These are phyloP conservation scores for Perithous albicinctus DNA, from an alignment of 2,888 invertebrate species.

Conservation along the genomic window DNA sequence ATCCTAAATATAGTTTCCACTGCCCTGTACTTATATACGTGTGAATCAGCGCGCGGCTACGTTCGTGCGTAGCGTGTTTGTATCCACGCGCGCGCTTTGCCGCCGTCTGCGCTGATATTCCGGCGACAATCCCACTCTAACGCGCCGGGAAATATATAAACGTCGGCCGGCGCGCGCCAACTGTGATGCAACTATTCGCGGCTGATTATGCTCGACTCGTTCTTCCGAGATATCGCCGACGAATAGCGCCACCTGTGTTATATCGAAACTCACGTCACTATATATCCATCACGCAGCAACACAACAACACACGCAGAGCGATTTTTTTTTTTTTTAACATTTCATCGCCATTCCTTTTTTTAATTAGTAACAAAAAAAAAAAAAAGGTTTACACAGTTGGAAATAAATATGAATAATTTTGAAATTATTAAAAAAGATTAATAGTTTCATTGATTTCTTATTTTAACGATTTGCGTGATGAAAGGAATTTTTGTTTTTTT, in stretches of 20 bases:
- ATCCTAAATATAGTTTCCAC: constrained; percentile 80
- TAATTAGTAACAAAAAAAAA: constrained; percentile 5
- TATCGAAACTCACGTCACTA: constrained; percentile 23
- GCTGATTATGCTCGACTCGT: constrained; percentile 16
- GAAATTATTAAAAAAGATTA: neutral
- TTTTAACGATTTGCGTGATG: neutral
- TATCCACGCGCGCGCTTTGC: constrained; percentile 43
- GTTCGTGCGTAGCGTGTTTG: constrained; percentile 62
- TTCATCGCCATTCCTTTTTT: neutral
- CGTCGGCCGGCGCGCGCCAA: constrained; percentile 49
- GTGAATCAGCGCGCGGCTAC: constrained; percentile 77
- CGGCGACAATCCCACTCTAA: neutral
- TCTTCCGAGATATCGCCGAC: neutral
- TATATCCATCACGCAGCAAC: constrained; percentile 16
- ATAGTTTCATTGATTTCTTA: too few relatives aligned
- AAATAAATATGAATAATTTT: neutral
- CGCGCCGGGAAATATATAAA: constrained; percentile 64
- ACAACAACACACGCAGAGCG: constrained; percentile 15
- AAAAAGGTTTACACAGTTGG: constrained; percentile 8
- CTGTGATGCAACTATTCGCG: constrained; percentile 52
- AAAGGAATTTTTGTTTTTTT: too few relatives aligned
- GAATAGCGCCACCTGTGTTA: neutral
- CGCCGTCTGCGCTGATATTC: constrained; percentile 23
- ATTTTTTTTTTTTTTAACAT: neutral
- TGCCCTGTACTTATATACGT: constrained; percentile 70